Base-by-base conservation (phyloP, 2,113 vertebrate species). In the Neolamprologus brichardi region DNA sequence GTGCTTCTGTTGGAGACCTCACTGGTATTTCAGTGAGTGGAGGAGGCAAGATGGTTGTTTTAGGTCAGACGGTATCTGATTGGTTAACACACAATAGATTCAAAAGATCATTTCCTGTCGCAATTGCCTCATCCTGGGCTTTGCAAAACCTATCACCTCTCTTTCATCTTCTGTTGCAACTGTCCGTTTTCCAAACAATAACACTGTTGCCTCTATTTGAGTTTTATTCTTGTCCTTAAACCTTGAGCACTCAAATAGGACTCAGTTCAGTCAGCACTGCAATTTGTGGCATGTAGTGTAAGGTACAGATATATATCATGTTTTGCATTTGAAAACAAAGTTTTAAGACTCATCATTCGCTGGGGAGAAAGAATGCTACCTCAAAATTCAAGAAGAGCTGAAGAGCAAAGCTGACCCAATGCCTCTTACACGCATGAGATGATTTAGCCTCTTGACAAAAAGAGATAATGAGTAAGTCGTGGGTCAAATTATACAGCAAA, bases 281-380 rank as follows among this genome's bases (percentile, higher is more conserved):
- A 2, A 32, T 32, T n/a, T n/a, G 56, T 11, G 8, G 28, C 9
- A 34, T 34, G 28, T 1, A 34, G 15, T 18, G 15, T 0, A 62
- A 3, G 5, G 9, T 32, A 18, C 0, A 1, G 15, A 60, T 30
- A 34, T 62, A 10, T 8, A 8, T 58, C 23, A 0, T 8, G 2
- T 18, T 62, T 64, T 64, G 17, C 30, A 34, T 64, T 64, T 64
- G 17, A 58, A 15, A 58, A 5, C 6, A 62, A 11, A 34, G 15
- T 6, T 64, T 32, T 2, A 62, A 1, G 58, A 3, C 17, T 64
- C 2, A 0, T 34, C 60, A 34, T 34, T n/a, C 0, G 1, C 17
- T 62, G 30, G 6, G 10, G 15, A 62, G 17, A 6, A 18, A 32
- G 5, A 17, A 18, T 4, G 28, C 4, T 15, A 32, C 8, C 5